phyloP scores from a whole-genome alignment of 2,888 invertebrate species.

The Drosophila nigricruria region DNA sequence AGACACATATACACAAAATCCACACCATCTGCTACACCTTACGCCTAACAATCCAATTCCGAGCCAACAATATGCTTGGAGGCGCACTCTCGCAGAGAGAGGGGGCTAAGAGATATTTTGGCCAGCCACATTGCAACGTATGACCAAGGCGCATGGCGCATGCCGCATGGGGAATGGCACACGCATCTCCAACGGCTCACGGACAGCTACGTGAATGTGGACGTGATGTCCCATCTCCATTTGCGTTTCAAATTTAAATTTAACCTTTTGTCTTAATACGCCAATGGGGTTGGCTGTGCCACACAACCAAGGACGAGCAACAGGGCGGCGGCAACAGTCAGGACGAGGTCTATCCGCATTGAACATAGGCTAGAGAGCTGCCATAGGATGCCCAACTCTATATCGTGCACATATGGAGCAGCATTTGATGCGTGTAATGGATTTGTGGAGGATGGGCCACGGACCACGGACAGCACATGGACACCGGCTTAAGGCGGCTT shows the following conservation, averaged over 20 bases:
- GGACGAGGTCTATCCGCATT: constrained; percentile 36
- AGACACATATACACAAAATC: constrained; percentile 46
- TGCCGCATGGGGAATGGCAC: constrained; percentile 16
- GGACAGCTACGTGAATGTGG: constrained; percentile 10
- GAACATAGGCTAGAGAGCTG: constrained; percentile 25
- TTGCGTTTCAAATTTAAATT: constrained; percentile 81
- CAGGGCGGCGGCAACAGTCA: constrained; percentile 4
- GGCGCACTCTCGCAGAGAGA: constrained; percentile 47
- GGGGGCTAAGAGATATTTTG: constrained; percentile 25
- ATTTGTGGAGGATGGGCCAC: constrained; percentile 22
- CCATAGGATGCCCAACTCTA: not conserved
- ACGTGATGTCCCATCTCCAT: constrained; percentile 41
- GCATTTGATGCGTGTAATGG: constrained; percentile 62
- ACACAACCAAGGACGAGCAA: constrained; percentile 18
- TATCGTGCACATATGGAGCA: constrained; percentile 20
- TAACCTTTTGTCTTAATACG: constrained; percentile 82
- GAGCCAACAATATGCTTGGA: constrained; percentile 75
- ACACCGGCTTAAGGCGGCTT: constrained; percentile 69
- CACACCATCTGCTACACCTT: constrained; percentile 80
- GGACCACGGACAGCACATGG: constrained; percentile 34
- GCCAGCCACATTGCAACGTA: constrained; percentile 74
- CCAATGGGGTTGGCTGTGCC: constrained; percentile 50
- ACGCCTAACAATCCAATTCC: constrained; percentile 81
- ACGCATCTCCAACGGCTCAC: constrained; percentile 8
- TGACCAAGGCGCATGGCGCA: constrained; percentile 66